Evolutionary conservation across 2,888 invertebrate genomes (phyloP), one percentile per base, ranked within the genome.

Genomic region (Limnephilus rhombicus): DNA sequence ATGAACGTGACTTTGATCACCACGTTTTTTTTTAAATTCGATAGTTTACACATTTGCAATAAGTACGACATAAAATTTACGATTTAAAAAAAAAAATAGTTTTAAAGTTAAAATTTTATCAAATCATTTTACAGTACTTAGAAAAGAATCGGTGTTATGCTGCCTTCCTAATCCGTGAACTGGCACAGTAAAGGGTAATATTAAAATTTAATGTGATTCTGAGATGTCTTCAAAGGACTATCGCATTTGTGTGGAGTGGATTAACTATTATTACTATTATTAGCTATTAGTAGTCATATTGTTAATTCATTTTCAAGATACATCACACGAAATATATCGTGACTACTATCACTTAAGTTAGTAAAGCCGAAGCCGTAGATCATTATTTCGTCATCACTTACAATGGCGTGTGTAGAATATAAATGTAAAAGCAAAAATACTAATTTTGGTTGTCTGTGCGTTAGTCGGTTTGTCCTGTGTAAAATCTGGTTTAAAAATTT

Each of bases 311-410:
- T 24, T 68, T 18, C 68, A 68, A 53, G 53, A 68, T 68, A 68
- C 68, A 68, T 68, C 24, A 9, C 7, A 9, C 68, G 68, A 68
- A 68, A 68, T 83, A 45, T 86, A 45, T 86, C 86, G 86, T 86
- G 86, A 86, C 86, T 29, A n/a, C 45, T 86, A n/a, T 86, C 86
- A 49, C 41, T 45, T 83, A 45, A 41, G n/a, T 85, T 18, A 45
- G 49, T 18, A 86, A 45, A 45, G 45, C 49, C 41, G 29, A 45
- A 86, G 45, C 37, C 83, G 31, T 29, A 7, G 29, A 45, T 49
- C 31, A 12, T 86, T 68, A 68, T 68, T 86, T 86, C 86, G 86
- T 86, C 86, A 86, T 49, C n/a, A 45, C 15, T 15, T 49, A 15
- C 3, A 49, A 45, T 45, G 45, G 45, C 45, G 45, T 45, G 45